A percentile compares a stretch with the other conserved stretches of the same genome.
These are phyloP conservation scores for Loripinus fragilis DNA, from an alignment of 2,888 invertebrate species.

Conservation along the genomic window DNA sequence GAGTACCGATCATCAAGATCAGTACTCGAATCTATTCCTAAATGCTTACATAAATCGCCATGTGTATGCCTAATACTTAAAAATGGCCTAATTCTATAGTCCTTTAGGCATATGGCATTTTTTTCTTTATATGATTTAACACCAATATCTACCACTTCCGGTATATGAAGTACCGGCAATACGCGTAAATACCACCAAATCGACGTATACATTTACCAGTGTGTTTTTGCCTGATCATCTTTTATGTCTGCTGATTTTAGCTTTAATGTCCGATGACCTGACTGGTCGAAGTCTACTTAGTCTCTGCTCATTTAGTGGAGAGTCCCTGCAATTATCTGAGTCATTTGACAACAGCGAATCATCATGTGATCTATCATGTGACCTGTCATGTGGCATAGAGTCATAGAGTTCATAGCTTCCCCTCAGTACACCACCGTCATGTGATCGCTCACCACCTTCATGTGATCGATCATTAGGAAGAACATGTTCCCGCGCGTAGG, in stretches of 20 bases:
- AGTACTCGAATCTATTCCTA: no score
- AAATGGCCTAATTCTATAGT: no score
- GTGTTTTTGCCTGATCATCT: conserved; percentile 40
- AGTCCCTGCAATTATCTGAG: conserved; percentile 49
- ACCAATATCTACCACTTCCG: no score
- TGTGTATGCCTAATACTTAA: no score
- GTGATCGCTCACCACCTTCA: conserved; percentile 44
- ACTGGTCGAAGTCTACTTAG: conserved; percentile 61
- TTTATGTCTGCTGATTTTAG: conserved; percentile 52
- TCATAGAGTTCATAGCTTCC: conserved; percentile 68
- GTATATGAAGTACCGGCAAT: no score
- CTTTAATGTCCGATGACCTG: conserved; percentile 63
- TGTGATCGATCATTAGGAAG: conserved; percentile 62
- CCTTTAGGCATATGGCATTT: background rate
- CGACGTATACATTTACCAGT: no score
- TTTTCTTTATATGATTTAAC: background rate
- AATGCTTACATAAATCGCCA: no score
- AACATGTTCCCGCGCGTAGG: conserved; percentile 70
- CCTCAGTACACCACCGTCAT: conserved; percentile 49
- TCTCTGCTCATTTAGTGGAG: conserved; percentile 43
- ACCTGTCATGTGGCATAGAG: conserved; percentile 28
- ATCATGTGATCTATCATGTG: conserved; percentile 54
- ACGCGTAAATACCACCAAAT: no score
- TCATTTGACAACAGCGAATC: conserved; percentile 46
- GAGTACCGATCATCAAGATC: no score